phyloP scores from a whole-genome alignment of 2,797 vertebrate genomes.

The Petrocephalus sullivani region DNA sequence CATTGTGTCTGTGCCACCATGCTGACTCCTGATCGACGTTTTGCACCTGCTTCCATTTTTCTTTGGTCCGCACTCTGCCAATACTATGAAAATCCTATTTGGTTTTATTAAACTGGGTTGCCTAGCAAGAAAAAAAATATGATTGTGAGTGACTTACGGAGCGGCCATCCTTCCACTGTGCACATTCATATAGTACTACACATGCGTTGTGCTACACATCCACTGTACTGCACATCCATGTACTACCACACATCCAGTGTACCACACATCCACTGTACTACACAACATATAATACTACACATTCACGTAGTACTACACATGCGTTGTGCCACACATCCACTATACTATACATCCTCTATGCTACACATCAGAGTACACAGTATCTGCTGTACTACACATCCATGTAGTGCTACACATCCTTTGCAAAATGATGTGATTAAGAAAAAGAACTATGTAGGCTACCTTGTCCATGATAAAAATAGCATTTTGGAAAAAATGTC shows the following conservation, averaged over 20 bases:
- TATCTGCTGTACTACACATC: too few relatives aligned
- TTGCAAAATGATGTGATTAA: not conserved
- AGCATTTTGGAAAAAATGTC: too few relatives aligned
- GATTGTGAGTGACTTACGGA: not conserved
- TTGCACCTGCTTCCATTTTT: not conserved
- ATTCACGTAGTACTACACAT: not conserved
- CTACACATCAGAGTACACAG: not conserved
- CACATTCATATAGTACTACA: not conserved
- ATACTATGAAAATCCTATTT: not conserved
- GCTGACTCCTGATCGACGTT: not conserved
- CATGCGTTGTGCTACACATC: not conserved
- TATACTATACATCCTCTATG: not conserved
- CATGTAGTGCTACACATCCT: too few relatives aligned
- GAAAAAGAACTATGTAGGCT: not conserved
- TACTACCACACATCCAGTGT: not conserved
- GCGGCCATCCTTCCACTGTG: not conserved
- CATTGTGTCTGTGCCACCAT: not conserved
- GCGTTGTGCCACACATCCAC: not conserved
- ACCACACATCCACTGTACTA: not conserved
- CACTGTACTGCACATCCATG: not conserved
- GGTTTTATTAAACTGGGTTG: slow-evolving; percentile 13
- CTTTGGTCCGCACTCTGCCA: not conserved
- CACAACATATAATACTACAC: not conserved
- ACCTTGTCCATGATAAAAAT: too few relatives aligned
- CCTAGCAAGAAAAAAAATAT: not conserved